These are phyloP conservation scores for Leptocoma aspasia DNA, from an alignment of 2,113 vertebrate species.

Conservation along the genomic window DNA sequence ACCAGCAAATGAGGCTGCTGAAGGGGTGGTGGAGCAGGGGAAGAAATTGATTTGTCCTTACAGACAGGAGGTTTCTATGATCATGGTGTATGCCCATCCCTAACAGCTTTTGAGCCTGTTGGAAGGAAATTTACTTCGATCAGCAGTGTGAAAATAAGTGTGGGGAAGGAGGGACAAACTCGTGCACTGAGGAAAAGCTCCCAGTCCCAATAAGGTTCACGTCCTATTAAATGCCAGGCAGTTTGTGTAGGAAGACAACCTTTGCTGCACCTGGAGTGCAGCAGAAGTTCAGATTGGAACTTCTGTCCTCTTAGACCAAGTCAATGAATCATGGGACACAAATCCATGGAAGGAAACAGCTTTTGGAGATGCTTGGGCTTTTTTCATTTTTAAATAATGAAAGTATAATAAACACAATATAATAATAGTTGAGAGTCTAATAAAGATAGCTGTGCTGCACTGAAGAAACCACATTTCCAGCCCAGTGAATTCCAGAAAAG, in stretches of 20 bases:
- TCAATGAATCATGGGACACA: accelerated
- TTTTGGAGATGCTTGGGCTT: not conserved
- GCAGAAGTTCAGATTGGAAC: too few species aligned
- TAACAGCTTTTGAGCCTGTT: not conserved
- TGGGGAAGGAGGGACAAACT: not conserved
- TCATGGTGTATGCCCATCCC: too few species aligned
- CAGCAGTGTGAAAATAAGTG: not conserved
- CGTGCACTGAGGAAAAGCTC: not conserved
- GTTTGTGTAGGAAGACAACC: not conserved
- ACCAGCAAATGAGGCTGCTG: not conserved
- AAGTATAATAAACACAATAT: not conserved
- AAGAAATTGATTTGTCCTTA: not conserved
- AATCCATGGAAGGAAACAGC: not conserved
- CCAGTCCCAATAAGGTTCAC: too few species aligned
- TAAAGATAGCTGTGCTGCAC: not conserved
- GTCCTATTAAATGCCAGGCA: not conserved
- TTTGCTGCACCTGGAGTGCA: too few species aligned
- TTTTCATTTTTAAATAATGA: not conserved
- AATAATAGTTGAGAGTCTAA: not conserved
- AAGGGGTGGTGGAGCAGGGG: not conserved
- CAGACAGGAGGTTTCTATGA: accelerated
- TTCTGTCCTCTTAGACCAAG: not conserved
- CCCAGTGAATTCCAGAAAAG: not conserved
- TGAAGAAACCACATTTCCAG: not conserved
- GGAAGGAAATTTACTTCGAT: not conserved